Conservation (phyloP, 2,113 vertebrate species). For the Cranoglanis bouderius region DNA sequence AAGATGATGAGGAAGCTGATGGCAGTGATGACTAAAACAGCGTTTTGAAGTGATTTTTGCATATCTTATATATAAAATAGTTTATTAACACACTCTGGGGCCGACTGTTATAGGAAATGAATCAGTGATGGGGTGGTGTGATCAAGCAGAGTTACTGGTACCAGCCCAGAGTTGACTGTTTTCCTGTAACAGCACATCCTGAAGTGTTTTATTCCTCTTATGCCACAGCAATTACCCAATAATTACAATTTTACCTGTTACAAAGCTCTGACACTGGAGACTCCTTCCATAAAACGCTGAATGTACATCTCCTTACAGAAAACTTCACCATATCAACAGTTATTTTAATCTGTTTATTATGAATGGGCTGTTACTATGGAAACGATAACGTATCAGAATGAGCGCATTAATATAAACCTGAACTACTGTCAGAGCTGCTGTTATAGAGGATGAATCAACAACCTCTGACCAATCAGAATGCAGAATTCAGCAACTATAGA, state of each 20-base stretch:
- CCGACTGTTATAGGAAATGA: too few relatives aligned
- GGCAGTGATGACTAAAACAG: background rate
- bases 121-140: too few relatives aligned
- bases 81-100: too few relatives aligned
- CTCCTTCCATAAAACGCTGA: background rate
- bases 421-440: background rate
- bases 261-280: background rate
- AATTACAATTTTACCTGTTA: too few relatives aligned
- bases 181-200: too few relatives aligned
- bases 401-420: background rate
- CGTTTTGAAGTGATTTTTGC: background rate
- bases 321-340: background rate
- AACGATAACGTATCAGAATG: background rate
- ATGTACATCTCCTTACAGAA: background rate
- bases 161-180: too few relatives aligned
- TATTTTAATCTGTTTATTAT: background rate
- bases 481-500: background rate
- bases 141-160: too few relatives aligned
- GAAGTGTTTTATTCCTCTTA: background rate
- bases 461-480: background rate
- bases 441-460: background rate
- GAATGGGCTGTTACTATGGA: background rate
- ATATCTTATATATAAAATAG: too few relatives aligned
- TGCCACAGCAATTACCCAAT: background rate
- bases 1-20: constrained; percentile 19